Conservation (phyloP, 2,113 vertebrate species). For the Elephantulus edwardii region DNA sequence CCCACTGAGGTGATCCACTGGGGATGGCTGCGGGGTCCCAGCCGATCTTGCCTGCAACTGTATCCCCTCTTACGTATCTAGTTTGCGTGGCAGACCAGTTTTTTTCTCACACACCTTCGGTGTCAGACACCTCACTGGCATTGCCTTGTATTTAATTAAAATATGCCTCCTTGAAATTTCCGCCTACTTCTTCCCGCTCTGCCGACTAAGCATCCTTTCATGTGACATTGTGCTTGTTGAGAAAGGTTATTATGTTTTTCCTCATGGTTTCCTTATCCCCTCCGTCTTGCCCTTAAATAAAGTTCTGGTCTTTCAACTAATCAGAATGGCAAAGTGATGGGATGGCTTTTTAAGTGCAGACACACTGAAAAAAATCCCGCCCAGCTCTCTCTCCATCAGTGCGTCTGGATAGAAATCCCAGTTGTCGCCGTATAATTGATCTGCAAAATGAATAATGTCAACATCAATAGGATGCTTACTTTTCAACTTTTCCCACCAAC, state of each 20-base stretch:
- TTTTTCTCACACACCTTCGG: not conserved
- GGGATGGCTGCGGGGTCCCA: not conserved
- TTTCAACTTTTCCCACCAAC: not conserved
- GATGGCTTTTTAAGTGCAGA: not conserved
- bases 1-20: not conserved
- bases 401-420: conserved; percentile 14
- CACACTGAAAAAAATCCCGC: not conserved
- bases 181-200: not conserved
- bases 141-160: not conserved
- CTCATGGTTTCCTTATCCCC: not conserved
- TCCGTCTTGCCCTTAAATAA: not conserved
- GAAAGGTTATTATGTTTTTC: not conserved
- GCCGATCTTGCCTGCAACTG: not conserved
- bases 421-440: not conserved
- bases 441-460: conserved; percentile 25
- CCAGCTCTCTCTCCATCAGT: not conserved
- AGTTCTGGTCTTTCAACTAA: conserved; percentile 22
- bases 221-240: not conserved
- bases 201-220: not conserved
- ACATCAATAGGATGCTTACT: not conserved
- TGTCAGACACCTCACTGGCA: not conserved
- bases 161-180: conserved; percentile 29
- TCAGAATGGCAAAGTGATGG: conserved; percentile 29
- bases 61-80: not conserved
- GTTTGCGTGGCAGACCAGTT: not conserved